Percentiles rank a stretch among this genome's conserved stretches.
Evolutionary conservation across 2,113 vertebrate genomes (phyloP).

Genomic region (Meleagris gallopavo): DNA sequence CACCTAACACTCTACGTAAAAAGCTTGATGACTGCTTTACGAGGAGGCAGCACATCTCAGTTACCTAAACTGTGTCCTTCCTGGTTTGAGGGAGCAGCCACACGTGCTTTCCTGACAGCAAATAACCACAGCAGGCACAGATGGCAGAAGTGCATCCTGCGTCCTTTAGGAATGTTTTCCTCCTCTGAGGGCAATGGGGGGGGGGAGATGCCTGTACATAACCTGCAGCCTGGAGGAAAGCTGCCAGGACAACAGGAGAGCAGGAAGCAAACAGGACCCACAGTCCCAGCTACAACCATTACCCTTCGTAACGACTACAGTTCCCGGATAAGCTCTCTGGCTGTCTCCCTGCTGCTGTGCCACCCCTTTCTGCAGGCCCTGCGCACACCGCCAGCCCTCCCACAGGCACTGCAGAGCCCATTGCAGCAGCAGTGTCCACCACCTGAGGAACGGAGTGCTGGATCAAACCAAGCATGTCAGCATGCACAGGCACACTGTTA

Average conservation of each 20-base stretch:
- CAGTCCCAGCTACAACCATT: neutral
- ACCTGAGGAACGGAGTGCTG: rapidly evolving
- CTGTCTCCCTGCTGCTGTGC: neutral
- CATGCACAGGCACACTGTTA: neutral
- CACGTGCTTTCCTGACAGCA: neutral
- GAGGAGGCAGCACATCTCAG: neutral
- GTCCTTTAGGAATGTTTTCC: neutral
- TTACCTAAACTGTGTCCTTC: neutral
- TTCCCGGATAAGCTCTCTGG: neutral
- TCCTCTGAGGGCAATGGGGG: neutral
- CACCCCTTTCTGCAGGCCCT: neutral
- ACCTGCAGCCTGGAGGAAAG: neutral
- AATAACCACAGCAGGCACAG: neutral
- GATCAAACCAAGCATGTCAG: neutral
- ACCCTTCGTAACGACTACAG: neutral
- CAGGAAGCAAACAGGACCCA: neutral
- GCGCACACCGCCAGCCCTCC: neutral
- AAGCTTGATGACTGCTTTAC: neutral
- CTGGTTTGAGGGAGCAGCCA: neutral
- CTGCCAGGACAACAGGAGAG: neutral
- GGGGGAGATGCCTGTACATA: rapidly evolving
- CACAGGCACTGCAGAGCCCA: neutral
- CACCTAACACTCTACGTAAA: neutral
- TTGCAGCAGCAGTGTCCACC: rapidly evolving
- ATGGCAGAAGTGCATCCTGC: neutral